Percentiles rank a stretch among this genome's conserved stretches.
Conservation (phyloP, 1,140 invertebrate genomes). For the Cataglyphis hispanica region DNA sequence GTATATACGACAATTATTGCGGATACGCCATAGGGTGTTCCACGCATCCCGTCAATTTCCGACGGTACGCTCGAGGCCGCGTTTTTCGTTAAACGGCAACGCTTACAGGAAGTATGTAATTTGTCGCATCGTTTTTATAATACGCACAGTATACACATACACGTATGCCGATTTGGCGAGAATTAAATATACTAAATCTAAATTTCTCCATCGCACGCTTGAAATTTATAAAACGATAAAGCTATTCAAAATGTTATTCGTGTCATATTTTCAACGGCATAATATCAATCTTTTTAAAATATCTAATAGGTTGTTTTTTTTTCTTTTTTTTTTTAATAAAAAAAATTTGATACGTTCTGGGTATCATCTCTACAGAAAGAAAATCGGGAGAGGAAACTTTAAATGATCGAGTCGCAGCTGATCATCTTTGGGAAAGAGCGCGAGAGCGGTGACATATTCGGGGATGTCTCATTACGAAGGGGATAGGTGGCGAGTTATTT, state of each 20-base stretch:
- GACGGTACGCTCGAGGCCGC: neutral
- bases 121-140: neutral
- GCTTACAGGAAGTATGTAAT: neutral
- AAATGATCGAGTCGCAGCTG: slow-evolving; percentile 31
- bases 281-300: neutral
- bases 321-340: no score
- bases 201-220: neutral
- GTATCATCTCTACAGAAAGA: neutral
- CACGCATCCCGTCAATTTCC: neutral
- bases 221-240: neutral
- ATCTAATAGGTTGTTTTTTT: no score
- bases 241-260: no score
- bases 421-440: slow-evolving; percentile 27
- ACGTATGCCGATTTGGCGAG: no score
- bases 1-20: slow-evolving; percentile 19
- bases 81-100: neutral
- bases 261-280: no score
- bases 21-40: neutral
- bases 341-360: no score
- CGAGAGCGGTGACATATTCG: neutral
- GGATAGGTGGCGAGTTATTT: slow-evolving; percentile 46
- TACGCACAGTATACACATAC: no score
- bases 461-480: slow-evolving; percentile 2
- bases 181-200: neutral
- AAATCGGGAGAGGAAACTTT: neutral